A percentile compares a stretch with the other conserved stretches of the same genome.
These are phyloP conservation scores for Epinephelus awoara DNA, from an alignment of 2,797 vertebrate genomes.

Conservation along the genomic window DNA sequence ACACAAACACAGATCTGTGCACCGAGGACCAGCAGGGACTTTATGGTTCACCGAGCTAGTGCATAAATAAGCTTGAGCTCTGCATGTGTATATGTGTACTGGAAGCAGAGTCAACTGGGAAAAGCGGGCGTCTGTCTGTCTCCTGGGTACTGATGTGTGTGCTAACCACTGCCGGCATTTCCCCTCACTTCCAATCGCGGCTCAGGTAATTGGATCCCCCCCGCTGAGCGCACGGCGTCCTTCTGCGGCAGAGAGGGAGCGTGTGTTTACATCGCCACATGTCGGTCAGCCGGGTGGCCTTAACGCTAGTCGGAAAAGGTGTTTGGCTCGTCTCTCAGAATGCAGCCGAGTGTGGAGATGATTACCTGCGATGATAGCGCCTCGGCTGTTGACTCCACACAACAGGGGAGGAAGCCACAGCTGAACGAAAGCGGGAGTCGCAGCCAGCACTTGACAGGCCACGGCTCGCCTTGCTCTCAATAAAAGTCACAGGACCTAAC, in stretches of 20 bases:
- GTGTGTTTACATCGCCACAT: slow-evolving; percentile 68
- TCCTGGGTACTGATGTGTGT: slow-evolving; percentile 60
- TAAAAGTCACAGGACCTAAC: slow-evolving; percentile 5
- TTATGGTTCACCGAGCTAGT: slow-evolving; percentile 63
- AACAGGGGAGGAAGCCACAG: slow-evolving; percentile 36
- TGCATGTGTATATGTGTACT: slow-evolving; percentile 32
- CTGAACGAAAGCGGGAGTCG: neutral
- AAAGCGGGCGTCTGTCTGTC: slow-evolving; percentile 48
- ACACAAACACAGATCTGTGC: slow-evolving; percentile 20
- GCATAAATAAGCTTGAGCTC: slow-evolving; percentile 64
- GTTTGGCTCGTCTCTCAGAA: slow-evolving; percentile 45
- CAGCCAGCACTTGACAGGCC: slow-evolving; percentile 32
- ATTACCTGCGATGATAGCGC: slow-evolving; percentile 70
- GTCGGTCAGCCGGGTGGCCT: slow-evolving; percentile 63
- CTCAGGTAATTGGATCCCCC: slow-evolving; percentile 75
- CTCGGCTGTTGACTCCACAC: slow-evolving; percentile 63
- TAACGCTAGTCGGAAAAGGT: slow-evolving; percentile 25
- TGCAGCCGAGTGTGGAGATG: slow-evolving; percentile 66
- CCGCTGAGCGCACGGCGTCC: slow-evolving; percentile 32
- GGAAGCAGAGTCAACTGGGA: slow-evolving; percentile 9
- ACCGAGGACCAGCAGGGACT: slow-evolving; percentile 43
- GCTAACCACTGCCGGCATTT: slow-evolving; percentile 59
- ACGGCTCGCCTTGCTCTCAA: neutral
- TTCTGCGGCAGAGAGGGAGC: slow-evolving; percentile 37
- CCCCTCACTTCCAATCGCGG: slow-evolving; percentile 58